Evolutionary conservation across 2,113 vertebrate species (phyloP).

Genomic region (Ptyas mucosa): DNA sequence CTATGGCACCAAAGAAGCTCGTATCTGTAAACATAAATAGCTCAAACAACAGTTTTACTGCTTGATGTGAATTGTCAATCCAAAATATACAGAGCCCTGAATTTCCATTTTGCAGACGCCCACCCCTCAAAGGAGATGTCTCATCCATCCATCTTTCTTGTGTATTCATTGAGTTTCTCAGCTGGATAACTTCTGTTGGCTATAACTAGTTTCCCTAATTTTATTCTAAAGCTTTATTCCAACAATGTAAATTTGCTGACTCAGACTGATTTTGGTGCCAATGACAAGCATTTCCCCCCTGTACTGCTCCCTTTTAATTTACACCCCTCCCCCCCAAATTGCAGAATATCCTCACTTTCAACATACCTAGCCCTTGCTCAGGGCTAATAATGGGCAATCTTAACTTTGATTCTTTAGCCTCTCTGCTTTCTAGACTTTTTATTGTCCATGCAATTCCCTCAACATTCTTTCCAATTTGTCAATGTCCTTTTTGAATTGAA

Average conservation of each 20-base stretch:
- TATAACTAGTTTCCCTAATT: not conserved
- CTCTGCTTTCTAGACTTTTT: not conserved
- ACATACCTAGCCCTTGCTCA: not conserved
- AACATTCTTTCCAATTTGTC: constrained; percentile 2
- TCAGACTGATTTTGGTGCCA: not conserved
- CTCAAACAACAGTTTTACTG: not conserved
- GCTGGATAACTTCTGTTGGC: no score
- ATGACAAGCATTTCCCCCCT: not conserved
- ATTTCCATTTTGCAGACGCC: not conserved
- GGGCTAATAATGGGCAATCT: not conserved
- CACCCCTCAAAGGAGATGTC: no score
- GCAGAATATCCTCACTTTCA: not conserved
- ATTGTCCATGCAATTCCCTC: not conserved
- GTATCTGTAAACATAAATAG: not conserved
- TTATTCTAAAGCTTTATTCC: not conserved
- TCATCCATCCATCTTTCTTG: not conserved
- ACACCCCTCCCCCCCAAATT: not conserved
- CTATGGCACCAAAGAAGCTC: not conserved
- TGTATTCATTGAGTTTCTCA: not conserved
- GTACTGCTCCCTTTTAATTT: not conserved
- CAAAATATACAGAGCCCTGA: not conserved
- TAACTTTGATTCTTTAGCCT: not conserved
- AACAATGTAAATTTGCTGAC: not conserved
- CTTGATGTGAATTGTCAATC: not conserved
- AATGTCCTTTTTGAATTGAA: not conserved